Evolutionary conservation across 2,113 vertebrate species (phyloP).

Genomic region (Sceloporus undulatus): DNA sequence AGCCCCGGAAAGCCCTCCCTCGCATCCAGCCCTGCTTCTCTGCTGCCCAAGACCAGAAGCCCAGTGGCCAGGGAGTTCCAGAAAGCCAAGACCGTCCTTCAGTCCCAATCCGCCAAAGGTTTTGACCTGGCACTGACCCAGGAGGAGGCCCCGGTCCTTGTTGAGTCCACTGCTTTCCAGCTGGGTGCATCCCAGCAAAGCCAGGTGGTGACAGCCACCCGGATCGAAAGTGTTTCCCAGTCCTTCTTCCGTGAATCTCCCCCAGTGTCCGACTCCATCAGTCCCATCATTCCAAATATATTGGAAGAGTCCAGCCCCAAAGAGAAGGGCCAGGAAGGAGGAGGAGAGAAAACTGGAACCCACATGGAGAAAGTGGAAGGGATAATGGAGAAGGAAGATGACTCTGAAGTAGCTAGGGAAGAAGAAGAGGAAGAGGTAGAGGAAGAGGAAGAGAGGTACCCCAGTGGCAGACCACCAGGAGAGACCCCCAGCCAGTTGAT

Average conservation of each 20-base stretch:
- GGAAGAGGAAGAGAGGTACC: fast-evolving
- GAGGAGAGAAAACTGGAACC: background rate
- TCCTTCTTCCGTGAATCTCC: background rate
- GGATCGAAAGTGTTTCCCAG: background rate
- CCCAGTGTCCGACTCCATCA: background rate
- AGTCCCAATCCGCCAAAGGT: fast-evolving
- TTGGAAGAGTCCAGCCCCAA: background rate
- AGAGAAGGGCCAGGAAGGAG: background rate
- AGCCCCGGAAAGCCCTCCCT: fast-evolving
- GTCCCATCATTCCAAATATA: fast-evolving
- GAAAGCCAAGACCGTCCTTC: conserved; percentile 43
- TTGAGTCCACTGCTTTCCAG: fast-evolving
- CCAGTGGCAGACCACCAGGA: fast-evolving
- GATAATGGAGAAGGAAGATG: background rate
- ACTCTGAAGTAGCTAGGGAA: background rate
- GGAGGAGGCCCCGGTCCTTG: fast-evolving
- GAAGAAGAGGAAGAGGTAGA: fast-evolving
- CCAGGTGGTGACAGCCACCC: background rate
- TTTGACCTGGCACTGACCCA: fast-evolving
- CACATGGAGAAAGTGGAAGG: background rate
- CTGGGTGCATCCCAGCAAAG: fast-evolving
- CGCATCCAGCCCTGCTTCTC: background rate
- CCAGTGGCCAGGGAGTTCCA: conserved; percentile 37
- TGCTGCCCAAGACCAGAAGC: conserved; percentile 8
- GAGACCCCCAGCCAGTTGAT: fast-evolving